Base-by-base conservation (phyloP, 2,888 invertebrate genomes). In the Geophilus truncorum region DNA sequence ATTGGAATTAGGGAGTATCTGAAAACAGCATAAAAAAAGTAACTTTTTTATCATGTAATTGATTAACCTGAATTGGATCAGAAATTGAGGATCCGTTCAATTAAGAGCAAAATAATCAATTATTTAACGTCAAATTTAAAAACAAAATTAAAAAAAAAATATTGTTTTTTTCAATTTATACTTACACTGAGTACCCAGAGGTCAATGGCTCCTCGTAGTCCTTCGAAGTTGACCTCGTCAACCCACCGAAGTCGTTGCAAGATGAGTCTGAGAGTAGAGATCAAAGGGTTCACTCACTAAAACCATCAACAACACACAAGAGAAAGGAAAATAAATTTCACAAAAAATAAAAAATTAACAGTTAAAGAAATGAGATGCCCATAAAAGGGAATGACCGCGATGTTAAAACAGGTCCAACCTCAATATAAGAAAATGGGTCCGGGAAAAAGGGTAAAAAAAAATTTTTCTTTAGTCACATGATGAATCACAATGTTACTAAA, bases 1-100 rank as follows among this genome's bases (percentile, higher is more conserved):
- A 92, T 90, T 0, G 96, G 96, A 85, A 92, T 93, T 85, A 92
- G 92, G 6, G 94, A 93, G 86, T 93, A 93, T 77, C 94, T 94
- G 51, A 6, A 80, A 28, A n/a, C n/a, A n/a, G n/a, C 18, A 78
- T 12, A 80, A 18, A 32, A 32, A 57, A 57, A 57, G 4, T 10
- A 57, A 21, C 4, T 7, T 57, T 9, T 12, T 10, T 9, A 77
- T 34, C 1, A 34, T 34, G 34, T 34, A 77, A 76, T n/a, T n/a
- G n/a, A 28, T 28, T 28, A 76, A 77, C 7, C 15, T 2, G 30
- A 32, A 76, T 76, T 34, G 0, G 23, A 15, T 75, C 28, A 70
- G 25, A 70, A 70, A 57, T n/a, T 9, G 18, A 51, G 51, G 51
- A 51, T 51, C 51, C 51, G 7, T 3, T 51, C 18, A 51, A 1